Evolutionary conservation across 2,113 vertebrate species (phyloP), one percentile per base, ranked within the genome.

Genomic region (Saccopteryx leptura): DNA sequence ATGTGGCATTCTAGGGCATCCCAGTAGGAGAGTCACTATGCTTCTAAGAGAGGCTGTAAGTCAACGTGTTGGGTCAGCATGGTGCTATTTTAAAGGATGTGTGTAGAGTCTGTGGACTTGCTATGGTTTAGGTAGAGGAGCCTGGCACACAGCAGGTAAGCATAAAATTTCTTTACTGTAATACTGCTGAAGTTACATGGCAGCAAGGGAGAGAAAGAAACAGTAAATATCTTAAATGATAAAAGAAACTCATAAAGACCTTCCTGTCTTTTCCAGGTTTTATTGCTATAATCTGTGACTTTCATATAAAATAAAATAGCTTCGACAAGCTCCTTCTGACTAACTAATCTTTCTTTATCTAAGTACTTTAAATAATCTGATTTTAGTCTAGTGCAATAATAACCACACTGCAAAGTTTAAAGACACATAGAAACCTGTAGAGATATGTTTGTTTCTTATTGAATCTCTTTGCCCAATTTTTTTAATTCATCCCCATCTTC

Each of bases 31-130:
- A 86, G 3, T 82, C 48, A 39, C 48, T 94, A 7, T 90, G 21
- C 65, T 97, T 75, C 94, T 80, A 33, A 66, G 19, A 84, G 75
- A 90, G 92, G 18, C 52, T 84, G 28, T 33, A 96, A 95, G 50
- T 80, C 75, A 65, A 26, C 72, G 28, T 87, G 52, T 87, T 65
- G 80, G 58, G 81, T 79, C 95, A 87, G 75, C 90, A 52, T 74
- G 96, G 86, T 91, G 54, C 58, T 91, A 60, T 93, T 97, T 93
- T 90, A 91, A 97, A 96, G 80, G 52, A 5, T 78, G 9, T 58
- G 39, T 92, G 48, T 82, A 92, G 68, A 94, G 46, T 85, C 79
- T 84, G 81, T 96, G 58, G 26, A 83, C 23, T 63, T 79, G 74
- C n/a, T 94, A 11, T 52, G 46, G 60, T 58, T n/a, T 65, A 39